These are phyloP conservation scores for Polypterus bichir DNA, from an alignment of 2,113 vertebrate genomes.

Conservation along the genomic window DNA sequence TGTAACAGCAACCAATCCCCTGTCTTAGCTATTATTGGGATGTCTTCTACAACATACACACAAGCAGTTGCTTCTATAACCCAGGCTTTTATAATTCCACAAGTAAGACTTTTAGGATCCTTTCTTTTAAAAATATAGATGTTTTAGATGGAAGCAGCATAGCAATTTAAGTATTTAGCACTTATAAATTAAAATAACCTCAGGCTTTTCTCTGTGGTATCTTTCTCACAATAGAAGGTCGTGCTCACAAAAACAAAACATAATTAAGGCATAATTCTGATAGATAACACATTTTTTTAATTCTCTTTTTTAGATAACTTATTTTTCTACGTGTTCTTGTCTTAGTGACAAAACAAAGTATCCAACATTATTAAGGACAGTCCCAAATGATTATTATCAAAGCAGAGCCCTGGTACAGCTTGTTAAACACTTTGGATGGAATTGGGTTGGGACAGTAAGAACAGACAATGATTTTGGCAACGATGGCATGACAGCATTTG, in stretches of 20 bases:
- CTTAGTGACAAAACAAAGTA: not conserved
- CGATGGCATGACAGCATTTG: not conserved
- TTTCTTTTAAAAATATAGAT: not conserved
- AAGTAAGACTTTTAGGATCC: not conserved
- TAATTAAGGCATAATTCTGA: not conserved
- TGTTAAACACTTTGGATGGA: constrained; percentile 2
- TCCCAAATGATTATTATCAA: constrained; percentile 6
- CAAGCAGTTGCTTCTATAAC: not conserved
- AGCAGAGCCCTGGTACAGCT: not conserved
- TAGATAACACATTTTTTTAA: not conserved
- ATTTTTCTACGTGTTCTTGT: not conserved
- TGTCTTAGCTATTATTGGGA: constrained; percentile 5
- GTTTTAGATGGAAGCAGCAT: not conserved
- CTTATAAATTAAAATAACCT: not conserved
- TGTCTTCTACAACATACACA: constrained; percentile 6
- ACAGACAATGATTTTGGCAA: not conserved
- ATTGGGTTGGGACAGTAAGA: not conserved
- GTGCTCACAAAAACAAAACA: not conserved
- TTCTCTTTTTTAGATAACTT: not conserved
- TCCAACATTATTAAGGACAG: not conserved
- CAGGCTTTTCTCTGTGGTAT: not conserved
- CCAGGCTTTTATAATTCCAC: constrained; percentile 3
- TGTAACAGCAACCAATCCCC: constrained; percentile 7
- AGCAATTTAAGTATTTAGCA: not conserved
- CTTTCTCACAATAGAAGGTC: not conserved